Conservation (phyloP, 2,113 vertebrate genomes). For the Irena cyanogastra region DNA sequence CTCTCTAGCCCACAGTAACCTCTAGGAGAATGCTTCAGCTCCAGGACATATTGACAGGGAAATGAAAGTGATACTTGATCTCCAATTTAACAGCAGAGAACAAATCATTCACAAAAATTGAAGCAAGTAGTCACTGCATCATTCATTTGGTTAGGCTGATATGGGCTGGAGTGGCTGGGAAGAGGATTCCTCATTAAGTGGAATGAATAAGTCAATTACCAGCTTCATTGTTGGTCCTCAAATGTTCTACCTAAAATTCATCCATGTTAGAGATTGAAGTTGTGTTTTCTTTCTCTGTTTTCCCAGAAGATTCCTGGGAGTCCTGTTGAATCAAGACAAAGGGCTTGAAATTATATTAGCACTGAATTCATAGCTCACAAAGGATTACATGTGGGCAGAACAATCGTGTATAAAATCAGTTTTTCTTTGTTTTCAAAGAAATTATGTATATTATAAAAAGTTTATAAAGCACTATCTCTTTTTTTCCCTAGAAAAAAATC, state of each 20-base stretch:
- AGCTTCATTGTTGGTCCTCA: background rate
- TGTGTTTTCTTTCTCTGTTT: background rate
- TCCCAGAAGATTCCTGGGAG: background rate
- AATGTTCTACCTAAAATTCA: background rate
- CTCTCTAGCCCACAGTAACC: background rate
- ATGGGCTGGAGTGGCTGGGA: background rate
- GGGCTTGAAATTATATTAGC: background rate
- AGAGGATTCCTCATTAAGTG: background rate
- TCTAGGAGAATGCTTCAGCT: background rate
- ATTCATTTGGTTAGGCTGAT: background rate
- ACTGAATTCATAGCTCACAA: background rate
- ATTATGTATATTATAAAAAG: background rate
- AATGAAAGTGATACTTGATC: background rate
- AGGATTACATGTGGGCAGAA: background rate
- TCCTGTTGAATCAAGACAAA: background rate
- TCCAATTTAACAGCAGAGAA: background rate
- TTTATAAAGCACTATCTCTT: background rate
- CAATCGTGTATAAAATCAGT: background rate
- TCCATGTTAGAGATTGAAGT: background rate
- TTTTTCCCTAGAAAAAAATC: background rate
- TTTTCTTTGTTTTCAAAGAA: background rate
- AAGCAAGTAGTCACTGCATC: accelerated
- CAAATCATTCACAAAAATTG: background rate
- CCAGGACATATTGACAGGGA: background rate
- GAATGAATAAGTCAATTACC: background rate